Base-by-base conservation (phyloP, 2,797 vertebrate species). In the Fratercula arctica region DNA sequence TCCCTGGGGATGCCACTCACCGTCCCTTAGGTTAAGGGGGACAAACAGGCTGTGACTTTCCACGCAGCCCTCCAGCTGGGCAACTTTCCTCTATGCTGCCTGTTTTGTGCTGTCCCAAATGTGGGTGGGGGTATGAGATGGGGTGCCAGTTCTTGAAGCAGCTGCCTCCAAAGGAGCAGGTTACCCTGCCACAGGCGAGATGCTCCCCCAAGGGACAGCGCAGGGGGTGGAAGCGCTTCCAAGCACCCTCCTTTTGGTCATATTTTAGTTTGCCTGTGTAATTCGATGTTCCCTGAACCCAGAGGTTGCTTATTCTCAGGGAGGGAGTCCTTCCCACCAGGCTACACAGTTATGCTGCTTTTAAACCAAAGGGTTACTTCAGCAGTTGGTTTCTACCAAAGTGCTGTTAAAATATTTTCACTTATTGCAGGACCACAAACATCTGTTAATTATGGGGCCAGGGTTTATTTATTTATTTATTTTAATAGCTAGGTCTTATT, bases 351-450 rank as follows among this genome's bases (percentile, higher is more conserved):
- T 74, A 17, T 28, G 53, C 48, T 78, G 28, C 53, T 64, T 90
- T 94, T 95, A 53, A 89, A 91, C 81, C 82, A 83, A 91, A 91
- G 61, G 46, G 57, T 97, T 93, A 83, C 79, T 95, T 78, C 33
- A 92, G 75, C 73, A 41, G 93, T 95, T 96, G 95, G 69, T 91
- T 96, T 94, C 95, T 82, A 86, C 95, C 70, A 90, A 90, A 88
- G 43, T 15, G 56, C 74, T 93, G 85, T 96, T 96, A 95, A 96
- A 97, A 96, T 96, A 97, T 78, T 97, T 97, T 91, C 63, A 54
- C 54, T 95, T 96, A 97, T 97, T 96, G 91, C 87, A 89, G 96
- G 77, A 95, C 96, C 96, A 93, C 96, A 96, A 97, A 93, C 91
- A 97, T 95, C 77, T 95, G 93, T 91, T 96, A 96, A 96, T 95